These are phyloP conservation scores for Pterocles burchelli DNA, from an alignment of 2,113 vertebrate species.

Conservation along the genomic window DNA sequence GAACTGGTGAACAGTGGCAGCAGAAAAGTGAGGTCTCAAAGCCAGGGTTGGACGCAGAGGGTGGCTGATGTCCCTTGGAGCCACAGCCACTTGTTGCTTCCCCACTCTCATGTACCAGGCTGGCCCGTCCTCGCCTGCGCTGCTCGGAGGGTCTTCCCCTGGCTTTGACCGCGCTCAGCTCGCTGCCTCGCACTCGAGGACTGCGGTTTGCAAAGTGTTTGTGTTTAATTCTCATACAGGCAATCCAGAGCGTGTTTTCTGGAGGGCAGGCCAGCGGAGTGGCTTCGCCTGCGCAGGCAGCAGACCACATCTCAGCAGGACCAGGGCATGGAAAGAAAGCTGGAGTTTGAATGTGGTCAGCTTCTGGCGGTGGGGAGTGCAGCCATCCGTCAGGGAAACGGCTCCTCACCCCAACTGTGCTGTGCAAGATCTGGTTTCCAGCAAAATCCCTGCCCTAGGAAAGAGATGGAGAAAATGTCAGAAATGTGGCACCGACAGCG, in stretches of 20 bases:
- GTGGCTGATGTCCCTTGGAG: not conserved
- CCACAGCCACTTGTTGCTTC: not conserved
- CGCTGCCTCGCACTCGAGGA: rapidly evolving
- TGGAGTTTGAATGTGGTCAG: rapidly evolving
- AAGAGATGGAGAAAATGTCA: not conserved
- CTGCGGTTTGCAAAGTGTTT: not conserved
- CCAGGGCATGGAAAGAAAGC: not conserved
- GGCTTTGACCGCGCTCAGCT: not conserved
- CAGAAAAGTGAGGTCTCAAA: not conserved
- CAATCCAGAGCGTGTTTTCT: not conserved
- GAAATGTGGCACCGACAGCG: rapidly evolving
- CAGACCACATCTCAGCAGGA: slow-evolving; percentile 24
- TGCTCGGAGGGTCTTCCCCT: not conserved
- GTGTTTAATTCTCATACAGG: not conserved
- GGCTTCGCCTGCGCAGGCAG: rapidly evolving
- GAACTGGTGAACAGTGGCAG: not conserved
- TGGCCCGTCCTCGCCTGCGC: not conserved
- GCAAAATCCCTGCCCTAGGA: not conserved
- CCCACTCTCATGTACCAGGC: rapidly evolving
- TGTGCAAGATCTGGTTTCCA: not conserved
- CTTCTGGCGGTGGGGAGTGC: not conserved
- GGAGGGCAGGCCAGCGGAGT: not conserved
- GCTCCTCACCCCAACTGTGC: not conserved
- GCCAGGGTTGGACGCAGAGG: rapidly evolving
- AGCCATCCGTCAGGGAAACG: rapidly evolving